phyloP scores from a whole-genome alignment of 2,113 vertebrate species.

The Actinemys pallida region DNA sequence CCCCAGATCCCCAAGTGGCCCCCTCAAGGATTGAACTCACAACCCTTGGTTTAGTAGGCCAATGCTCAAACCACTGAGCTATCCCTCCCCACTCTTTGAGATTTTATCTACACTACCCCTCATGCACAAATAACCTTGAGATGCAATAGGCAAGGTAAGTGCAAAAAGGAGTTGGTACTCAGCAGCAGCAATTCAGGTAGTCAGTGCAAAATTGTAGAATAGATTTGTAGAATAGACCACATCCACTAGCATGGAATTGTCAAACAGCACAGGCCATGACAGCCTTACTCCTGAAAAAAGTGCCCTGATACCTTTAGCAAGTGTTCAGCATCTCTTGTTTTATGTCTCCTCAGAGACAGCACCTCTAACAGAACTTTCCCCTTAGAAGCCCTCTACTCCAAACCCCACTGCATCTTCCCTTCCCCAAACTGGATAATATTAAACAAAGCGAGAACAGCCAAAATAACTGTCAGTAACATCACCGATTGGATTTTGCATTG shows the following conservation, averaged over 20 bases:
- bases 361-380: not conserved
- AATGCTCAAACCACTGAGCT: too few relatives aligned
- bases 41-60: too few relatives aligned
- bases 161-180: not conserved
- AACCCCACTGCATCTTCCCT: not conserved
- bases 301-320: not conserved
- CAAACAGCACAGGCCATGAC: not conserved
- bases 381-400: not conserved
- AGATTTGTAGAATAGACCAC: not conserved
- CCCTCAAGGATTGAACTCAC: too few relatives aligned
- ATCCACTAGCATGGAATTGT: not conserved
- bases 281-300: not conserved
- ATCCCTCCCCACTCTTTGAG: not conserved
- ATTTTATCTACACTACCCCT: not conserved
- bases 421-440: not conserved
- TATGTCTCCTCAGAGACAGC: not conserved
- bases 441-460: not conserved
- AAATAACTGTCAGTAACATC: not conserved
- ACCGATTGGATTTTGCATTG: not conserved
- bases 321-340: not conserved
- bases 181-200: not conserved
- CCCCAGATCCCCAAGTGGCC: too few relatives aligned
- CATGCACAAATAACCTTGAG: not conserved
- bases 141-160: not conserved
- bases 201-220: not conserved